Percentiles rank a stretch among this genome's conserved stretches.
These are phyloP conservation scores for Pseudeuparius sepicola DNA, from an alignment of 2,888 invertebrate genomes.

Conservation along the genomic window DNA sequence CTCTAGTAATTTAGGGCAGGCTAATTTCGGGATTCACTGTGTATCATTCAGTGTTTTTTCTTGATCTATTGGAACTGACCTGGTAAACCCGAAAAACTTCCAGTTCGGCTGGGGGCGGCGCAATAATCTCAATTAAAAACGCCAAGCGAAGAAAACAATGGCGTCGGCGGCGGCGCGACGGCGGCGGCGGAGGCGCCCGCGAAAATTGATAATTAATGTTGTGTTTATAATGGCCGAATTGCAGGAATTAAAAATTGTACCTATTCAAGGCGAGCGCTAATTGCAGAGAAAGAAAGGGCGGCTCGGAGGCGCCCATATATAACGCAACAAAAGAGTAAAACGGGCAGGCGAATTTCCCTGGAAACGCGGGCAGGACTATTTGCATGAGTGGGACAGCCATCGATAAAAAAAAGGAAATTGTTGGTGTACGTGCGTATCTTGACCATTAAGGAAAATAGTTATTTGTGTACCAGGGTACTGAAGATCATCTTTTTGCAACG, in stretches of 20 bases:
- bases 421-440: too few relatives aligned
- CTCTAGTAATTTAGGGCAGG: too few relatives aligned
- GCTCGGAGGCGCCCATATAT: constrained; percentile 17
- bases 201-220: constrained; percentile 43
- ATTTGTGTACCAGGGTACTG: too few relatives aligned
- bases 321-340: constrained; percentile 13
- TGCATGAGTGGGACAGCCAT: too few relatives aligned
- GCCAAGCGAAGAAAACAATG: constrained; percentile 37
- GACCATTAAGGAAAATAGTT: too few relatives aligned
- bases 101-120: constrained; percentile 40
- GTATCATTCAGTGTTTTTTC: too few relatives aligned
- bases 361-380: too few relatives aligned
- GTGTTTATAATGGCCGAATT: constrained; percentile 41
- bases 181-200: constrained; percentile 24
- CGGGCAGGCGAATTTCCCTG: constrained; percentile 3
- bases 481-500: too few relatives aligned
- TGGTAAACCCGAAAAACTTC: too few relatives aligned
- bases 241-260: constrained; percentile 40
- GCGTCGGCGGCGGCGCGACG: constrained; percentile 30
- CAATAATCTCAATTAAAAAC: constrained; percentile 43
- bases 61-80: too few relatives aligned
- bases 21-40: too few relatives aligned
- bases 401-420: too few relatives aligned
- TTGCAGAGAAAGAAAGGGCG: constrained; percentile 30
- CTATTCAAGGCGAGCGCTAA: constrained; percentile 36